Evolutionary conservation across 2,113 vertebrate species (phyloP).

Genomic region (Morphnarchus princeps): DNA sequence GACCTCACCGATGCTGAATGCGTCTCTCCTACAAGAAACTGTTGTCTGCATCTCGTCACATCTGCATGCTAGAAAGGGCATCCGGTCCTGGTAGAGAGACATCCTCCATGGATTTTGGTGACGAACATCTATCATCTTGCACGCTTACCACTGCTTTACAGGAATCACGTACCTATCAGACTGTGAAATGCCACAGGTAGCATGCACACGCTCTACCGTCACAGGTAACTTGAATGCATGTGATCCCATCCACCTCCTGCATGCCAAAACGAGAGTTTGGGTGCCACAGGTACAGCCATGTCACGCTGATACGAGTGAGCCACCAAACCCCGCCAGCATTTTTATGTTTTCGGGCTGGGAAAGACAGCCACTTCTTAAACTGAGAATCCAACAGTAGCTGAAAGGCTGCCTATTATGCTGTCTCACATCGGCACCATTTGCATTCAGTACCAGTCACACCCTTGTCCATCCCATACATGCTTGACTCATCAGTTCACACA

Average conservation of each 20-base stretch:
- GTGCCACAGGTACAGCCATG: accelerated
- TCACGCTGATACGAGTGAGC: background rate
- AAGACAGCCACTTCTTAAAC: background rate
- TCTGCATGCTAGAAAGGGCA: background rate
- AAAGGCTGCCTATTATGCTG: background rate
- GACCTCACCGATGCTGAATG: accelerated
- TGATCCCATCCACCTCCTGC: background rate
- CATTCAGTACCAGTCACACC: background rate
- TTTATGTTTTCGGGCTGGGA: background rate
- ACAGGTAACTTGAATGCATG: background rate
- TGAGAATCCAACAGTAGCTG: background rate
- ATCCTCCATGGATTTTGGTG: accelerated
- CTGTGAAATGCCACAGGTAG: background rate
- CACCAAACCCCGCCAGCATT: background rate
- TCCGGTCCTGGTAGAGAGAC: accelerated
- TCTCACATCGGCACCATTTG: background rate
- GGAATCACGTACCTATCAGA: background rate
- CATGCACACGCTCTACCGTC: accelerated
- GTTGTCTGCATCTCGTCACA: background rate
- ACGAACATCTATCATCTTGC: background rate
- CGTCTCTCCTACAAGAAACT: accelerated
- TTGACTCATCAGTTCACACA: background rate
- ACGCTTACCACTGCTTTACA: accelerated
- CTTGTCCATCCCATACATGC: background rate
- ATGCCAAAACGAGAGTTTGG: accelerated